These are phyloP conservation scores for Drosophila sordidapex DNA, from an alignment of 2,888 invertebrate genomes.

Conservation along the genomic window DNA sequence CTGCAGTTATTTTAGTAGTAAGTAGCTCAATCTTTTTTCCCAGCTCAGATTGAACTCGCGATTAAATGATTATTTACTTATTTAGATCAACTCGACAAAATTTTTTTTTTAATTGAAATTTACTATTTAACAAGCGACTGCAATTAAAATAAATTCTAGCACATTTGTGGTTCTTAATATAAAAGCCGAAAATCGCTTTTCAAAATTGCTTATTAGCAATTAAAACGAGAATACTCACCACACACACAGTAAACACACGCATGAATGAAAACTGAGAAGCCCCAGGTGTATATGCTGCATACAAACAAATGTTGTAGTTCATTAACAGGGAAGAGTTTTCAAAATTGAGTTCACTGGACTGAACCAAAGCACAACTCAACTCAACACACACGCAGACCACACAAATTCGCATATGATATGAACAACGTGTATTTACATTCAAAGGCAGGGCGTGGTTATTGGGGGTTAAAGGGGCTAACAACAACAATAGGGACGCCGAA, in stretches of 20 bases:
- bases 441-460: constrained; percentile 46
- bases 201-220: constrained; percentile 4
- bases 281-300: constrained; percentile 11
- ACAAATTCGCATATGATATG: constrained; percentile 19
- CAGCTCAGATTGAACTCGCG: background rate
- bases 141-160: background rate
- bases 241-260: background rate
- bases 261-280: constrained; percentile 7
- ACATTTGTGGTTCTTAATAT: background rate
- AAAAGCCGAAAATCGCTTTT: background rate
- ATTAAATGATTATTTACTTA: background rate
- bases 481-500: constrained; percentile 34
- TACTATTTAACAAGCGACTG: background rate
- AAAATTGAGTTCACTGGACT: constrained; percentile 62
- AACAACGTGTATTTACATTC: constrained; percentile 38
- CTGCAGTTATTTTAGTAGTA: background rate
- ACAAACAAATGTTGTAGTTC: constrained; percentile 33
- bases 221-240: background rate
- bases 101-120: too few relatives aligned
- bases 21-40: background rate
- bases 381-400: background rate
- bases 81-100: background rate
- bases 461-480: constrained; percentile 8
- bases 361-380: constrained; percentile 43
- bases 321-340: constrained; percentile 47